phyloP scores from a whole-genome alignment of 2,113 vertebrate species.

The Cebidichthys violaceus region DNA sequence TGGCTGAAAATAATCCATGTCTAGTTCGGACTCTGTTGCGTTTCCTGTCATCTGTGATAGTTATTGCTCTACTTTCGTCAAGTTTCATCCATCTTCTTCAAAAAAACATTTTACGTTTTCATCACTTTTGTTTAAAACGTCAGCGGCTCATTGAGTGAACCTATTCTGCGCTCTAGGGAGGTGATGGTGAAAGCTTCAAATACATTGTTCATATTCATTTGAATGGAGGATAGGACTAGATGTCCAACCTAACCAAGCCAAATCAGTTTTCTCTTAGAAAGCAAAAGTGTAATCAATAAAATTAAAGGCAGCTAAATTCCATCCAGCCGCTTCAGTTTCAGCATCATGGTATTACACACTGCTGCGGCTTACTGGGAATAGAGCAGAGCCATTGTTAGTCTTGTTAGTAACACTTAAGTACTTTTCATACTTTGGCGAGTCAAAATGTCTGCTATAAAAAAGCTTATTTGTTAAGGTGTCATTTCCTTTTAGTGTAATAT shows the following conservation, averaged over 20 bases:
- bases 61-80: neutral
- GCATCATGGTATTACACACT: neutral
- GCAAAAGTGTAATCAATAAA: neutral
- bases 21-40: neutral
- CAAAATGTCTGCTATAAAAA: neutral
- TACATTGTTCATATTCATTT: neutral
- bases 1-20: slow-evolving; percentile 12
- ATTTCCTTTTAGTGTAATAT: neutral
- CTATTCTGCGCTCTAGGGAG: neutral
- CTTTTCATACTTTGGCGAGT: neutral
- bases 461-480: neutral
- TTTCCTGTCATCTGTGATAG: slow-evolving; percentile 4
- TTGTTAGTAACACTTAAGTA: neutral
- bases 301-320: neutral
- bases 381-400: neutral
- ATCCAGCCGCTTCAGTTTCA: neutral
- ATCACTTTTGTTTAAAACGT: neutral
- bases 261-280: neutral
- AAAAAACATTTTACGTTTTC: neutral
- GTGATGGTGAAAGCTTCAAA: neutral
- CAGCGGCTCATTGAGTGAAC: neutral
- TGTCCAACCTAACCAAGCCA: neutral
- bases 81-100: slow-evolving; percentile 1
- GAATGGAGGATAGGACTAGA: neutral
- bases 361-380: neutral